A percentile compares a stretch with the other conserved stretches of the same genome.
Conservation (phyloP, 2,888 invertebrate genomes). For the Rotaria socialis region DNA sequence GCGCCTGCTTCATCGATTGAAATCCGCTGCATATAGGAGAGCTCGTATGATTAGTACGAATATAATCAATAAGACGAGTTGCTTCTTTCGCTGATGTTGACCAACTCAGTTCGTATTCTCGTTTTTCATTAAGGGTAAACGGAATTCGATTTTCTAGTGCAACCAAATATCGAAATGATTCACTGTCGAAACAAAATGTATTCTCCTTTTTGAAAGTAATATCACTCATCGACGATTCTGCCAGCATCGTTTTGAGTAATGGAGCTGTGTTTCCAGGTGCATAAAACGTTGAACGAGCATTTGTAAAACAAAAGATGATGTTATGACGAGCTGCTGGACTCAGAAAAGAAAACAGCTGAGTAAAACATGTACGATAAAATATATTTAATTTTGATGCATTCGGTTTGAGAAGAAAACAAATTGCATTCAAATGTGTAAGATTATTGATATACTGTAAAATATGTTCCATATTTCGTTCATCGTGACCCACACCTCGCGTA, state of each 20-base stretch:
- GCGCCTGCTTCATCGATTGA: not conserved
- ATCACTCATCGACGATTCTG: not conserved
- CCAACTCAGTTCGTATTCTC: not conserved
- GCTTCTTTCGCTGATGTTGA: not conserved
- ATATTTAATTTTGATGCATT: not conserved
- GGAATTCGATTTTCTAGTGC: not conserved
- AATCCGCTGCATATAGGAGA: not conserved
- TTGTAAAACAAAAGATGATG: not conserved
- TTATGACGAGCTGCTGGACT: not conserved
- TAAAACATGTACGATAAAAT: not conserved
- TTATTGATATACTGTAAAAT: slow-evolving; percentile 11
- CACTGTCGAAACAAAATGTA: not conserved
- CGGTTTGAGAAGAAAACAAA: not conserved
- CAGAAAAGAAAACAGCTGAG: not conserved
- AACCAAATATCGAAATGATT: not conserved
- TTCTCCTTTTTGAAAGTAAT: not conserved
- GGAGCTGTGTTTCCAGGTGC: not conserved
- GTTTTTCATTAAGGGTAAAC: not conserved
- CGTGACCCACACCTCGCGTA: not conserved
- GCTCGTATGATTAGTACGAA: not conserved
- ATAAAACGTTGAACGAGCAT: not conserved
- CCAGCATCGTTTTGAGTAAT: not conserved
- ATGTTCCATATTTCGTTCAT: not conserved
- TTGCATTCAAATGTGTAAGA: not conserved
- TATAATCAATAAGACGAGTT: not conserved